phyloP scores from a whole-genome alignment of 2,797 vertebrate species.

The Cynodonichthys magdalenae region DNA sequence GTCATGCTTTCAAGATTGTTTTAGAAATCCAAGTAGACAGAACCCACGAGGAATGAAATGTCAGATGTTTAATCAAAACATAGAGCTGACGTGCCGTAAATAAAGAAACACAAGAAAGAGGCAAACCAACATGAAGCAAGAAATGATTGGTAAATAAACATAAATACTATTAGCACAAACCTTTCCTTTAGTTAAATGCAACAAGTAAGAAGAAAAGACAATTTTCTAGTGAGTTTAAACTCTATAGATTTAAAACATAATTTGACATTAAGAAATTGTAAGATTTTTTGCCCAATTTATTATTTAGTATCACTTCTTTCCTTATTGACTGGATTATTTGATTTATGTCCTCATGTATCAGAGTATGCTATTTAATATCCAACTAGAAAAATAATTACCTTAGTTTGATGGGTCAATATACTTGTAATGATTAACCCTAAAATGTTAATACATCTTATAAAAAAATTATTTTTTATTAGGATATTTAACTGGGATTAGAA shows the following conservation, averaged over 20 bases:
- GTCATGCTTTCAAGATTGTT: no score
- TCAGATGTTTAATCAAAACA: no score
- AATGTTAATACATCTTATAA: neutral
- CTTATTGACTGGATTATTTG: slow-evolving; percentile 37
- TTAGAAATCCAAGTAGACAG: no score
- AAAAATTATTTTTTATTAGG: no score
- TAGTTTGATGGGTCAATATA: slow-evolving; percentile 12
- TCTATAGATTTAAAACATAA: neutral
- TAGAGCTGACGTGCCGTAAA: no score
- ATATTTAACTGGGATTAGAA: no score
- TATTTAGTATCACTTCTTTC: neutral
- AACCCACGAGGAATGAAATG: no score
- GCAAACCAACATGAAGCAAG: no score
- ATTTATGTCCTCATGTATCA: slow-evolving; percentile 50
- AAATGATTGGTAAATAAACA: no score
- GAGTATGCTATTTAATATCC: slow-evolving; percentile 10
- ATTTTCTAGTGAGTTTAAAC: slow-evolving; percentile 12
- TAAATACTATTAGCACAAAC: neutral
- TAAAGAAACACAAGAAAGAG: no score
- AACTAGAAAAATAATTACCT: slow-evolving; percentile 26
- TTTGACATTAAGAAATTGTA: no score
- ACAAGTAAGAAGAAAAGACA: slow-evolving; percentile 23
- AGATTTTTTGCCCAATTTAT: no score
- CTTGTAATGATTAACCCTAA: slow-evolving; percentile 2
- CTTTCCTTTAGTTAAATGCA: slow-evolving; percentile 12